A percentile compares a stretch with the other conserved stretches of the same genome.
Conservation (phyloP, 2,113 vertebrate species). For the Thryonomys swinderianus region DNA sequence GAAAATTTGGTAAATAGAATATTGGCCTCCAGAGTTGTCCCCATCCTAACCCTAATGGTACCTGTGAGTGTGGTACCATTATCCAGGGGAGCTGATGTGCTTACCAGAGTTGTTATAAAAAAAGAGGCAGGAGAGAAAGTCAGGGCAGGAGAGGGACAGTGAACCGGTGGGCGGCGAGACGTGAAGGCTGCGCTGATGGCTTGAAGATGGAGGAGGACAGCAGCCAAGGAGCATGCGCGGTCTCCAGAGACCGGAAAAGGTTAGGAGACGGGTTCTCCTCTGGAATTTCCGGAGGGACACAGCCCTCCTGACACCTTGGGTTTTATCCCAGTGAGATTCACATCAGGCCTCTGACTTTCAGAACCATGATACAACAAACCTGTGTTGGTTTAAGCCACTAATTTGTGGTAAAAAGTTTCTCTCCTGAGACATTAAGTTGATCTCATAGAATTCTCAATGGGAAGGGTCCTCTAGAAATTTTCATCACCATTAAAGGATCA, state of each 20-base stretch:
- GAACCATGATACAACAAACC: neutral
- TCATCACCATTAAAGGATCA: neutral
- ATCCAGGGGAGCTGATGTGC: neutral
- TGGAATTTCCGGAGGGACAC: neutral
- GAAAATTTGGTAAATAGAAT: neutral
- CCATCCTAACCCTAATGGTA: neutral
- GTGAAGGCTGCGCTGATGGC: neutral
- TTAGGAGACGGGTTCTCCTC: neutral
- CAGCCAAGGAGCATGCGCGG: neutral
- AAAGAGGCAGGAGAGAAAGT: neutral
- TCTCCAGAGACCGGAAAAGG: neutral
- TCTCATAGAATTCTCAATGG: no score
- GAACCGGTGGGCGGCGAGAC: fast-evolving
- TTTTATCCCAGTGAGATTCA: neutral
- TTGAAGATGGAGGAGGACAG: neutral
- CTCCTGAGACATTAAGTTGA: neutral
- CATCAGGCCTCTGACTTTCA: neutral
- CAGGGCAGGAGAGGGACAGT: neutral
- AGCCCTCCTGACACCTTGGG: neutral
- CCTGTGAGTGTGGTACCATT: neutral
- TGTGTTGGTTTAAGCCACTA: neutral
- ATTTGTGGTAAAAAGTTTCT: neutral
- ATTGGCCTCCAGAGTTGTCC: neutral
- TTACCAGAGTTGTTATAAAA: neutral
- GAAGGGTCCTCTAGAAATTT: neutral